Base-by-base conservation (phyloP, 1,140 invertebrate genomes). In the Drosophila sulfurigaster region DNA sequence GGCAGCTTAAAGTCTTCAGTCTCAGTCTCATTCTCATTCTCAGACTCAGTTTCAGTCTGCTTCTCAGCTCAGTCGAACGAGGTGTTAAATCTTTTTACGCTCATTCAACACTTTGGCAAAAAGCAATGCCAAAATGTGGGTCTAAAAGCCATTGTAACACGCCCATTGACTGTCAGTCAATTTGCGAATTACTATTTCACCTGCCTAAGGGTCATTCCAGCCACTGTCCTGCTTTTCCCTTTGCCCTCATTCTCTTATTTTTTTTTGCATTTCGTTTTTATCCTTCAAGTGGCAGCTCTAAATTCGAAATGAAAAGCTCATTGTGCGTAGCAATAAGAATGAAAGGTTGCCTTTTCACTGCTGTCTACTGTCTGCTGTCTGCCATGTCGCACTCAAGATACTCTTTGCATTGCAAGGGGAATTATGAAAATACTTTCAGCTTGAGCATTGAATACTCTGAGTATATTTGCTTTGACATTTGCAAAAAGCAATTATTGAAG, bases 101-200 rank as follows among this genome's bases (percentile, higher is more conserved):
- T 66, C 38, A 38, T 28, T 62, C 45, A 58, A 54, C 73, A 71
- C 63, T 78, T 56, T n/a, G 41, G 30, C 11, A 7, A 68, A 69
- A 58, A 64, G 65, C 78, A 78, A 83, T 59, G 78, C 75, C 63
- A 60, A 49, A 72, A 67, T 54, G 75, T 48, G 65, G 82, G 25
- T 62, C 58, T 68, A 54, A 3, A n/a, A 54, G 30, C 28, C 28
- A 54, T 72, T 58, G 69, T 64, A 78, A 71, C 11, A 32, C 66
- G 56, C 46, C 69, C 82, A 75, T 79, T 79, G 75, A 82, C 64
- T 87, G 76, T 76, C 82, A 76, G 82, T 87, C 82, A 86, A 87
- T 86, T 86, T 86, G 76, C 79, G 79, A 86, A 86, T 86, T 86
- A 87, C 79, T 70, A 69, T 69, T 69, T 69, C 70, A 86, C 70